Base-by-base conservation (phyloP, 2,113 vertebrate species). In the Chauna torquata region DNA sequence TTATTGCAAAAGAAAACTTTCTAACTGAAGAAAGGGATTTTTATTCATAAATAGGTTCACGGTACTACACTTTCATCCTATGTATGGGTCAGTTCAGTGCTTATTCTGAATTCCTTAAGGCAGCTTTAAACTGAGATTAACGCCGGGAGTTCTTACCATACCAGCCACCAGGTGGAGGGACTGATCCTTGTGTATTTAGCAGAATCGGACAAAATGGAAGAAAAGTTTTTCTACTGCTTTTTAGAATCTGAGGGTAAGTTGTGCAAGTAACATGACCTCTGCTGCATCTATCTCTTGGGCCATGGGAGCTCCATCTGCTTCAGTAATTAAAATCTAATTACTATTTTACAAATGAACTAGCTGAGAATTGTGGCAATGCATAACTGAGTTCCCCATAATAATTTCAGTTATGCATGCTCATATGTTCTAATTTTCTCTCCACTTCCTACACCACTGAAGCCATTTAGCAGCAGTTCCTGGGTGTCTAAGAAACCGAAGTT, bases 291-390 rank as follows among this genome's bases (percentile, higher is more conserved):
- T 79, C 17, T n/a, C 7, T 76, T 87, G 42, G 40, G 71, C 45
- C 17, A 50, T 15, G 6, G n/a, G 19, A 0, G 0, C 8, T 74
- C 57, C 47, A 45, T 68, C 69, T 17, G 61, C 38, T 82, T 83
- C 57, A 84, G 69, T 58, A 94, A 86, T 75, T 59, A 83, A 90
- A 92, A 94, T 70, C 34, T 90, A 86, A 93, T 77, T 55, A 28
- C 12, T 65, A 77, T 49, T 93, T 94, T 74, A 32, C 80, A 61
- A 90, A 81, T 50, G 66, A 88, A 77, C 38, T 68, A 84, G 22
- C 30, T 68, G 34, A 78, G 24, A 68, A 64, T 52, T 82, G 69
- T 38, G 25, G 15, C 55, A 86, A 19, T 11, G 8, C 61, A 36
- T 24, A 83, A 82, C 52, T 38, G 24, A 58, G 30, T 62, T 62